phyloP scores from a whole-genome alignment of 1,140 invertebrate genomes.

The Camponotus vicinus region DNA sequence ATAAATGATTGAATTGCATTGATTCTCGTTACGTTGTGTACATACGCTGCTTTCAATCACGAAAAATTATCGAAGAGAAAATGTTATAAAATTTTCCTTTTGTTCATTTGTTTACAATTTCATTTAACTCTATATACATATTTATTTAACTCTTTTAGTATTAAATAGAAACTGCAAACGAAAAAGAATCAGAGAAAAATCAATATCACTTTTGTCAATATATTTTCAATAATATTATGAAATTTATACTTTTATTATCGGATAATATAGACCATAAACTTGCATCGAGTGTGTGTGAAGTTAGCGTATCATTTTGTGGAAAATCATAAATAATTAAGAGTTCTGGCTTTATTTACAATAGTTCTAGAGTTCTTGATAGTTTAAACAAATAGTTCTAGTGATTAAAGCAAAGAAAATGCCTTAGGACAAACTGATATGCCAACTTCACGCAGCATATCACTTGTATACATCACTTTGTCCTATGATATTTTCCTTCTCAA shows the following conservation, averaged over 20 bases:
- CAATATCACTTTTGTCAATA: background rate
- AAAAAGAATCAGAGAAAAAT: background rate
- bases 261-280: background rate
- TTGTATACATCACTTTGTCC: no score
- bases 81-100: conserved; percentile 21
- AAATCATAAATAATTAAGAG: no score
- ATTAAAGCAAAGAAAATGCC: no score
- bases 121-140: background rate
- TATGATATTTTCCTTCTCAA: no score
- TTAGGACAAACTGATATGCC: no score
- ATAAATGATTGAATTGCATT: conserved; percentile 7
- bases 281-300: no score
- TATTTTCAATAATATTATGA: background rate
- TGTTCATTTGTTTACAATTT: background rate
- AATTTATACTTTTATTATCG: background rate
- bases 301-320: no score
- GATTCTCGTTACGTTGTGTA: conserved; percentile 7
- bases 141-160: background rate
- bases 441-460: no score
- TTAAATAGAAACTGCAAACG: conserved; percentile 1
- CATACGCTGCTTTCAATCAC: background rate
- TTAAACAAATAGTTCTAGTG: no score
- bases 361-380: no score
- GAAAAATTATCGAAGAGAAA: conserved; percentile 29
- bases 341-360: no score